phyloP scores from a whole-genome alignment of 2,888 invertebrate species.

The Gari tellinella region DNA sequence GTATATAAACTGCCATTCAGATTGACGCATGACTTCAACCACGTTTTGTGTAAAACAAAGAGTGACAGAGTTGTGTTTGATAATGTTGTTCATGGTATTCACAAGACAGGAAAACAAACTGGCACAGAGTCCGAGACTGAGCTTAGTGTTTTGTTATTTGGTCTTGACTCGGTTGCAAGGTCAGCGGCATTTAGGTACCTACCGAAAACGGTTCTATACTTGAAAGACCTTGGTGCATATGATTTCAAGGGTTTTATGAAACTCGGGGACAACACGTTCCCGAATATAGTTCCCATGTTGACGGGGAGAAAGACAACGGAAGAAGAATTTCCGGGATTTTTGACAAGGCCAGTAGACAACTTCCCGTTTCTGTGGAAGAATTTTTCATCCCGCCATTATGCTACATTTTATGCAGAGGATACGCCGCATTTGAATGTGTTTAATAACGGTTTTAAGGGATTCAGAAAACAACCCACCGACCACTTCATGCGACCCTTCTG shows the following conservation, averaged over 20 bases:
- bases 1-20: constrained; percentile 13
- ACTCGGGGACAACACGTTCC: background rate
- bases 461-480: constrained; percentile 26
- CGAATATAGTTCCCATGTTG: constrained; percentile 22
- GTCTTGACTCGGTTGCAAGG: background rate
- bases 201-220: background rate
- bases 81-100: background rate
- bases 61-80: background rate
- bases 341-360: constrained; percentile 7
- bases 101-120: background rate
- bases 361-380: constrained; percentile 51
- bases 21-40: constrained; percentile 27
- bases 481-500: constrained; percentile 51
- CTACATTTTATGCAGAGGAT: constrained; percentile 42
- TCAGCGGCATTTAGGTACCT: background rate
- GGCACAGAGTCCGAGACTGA: background rate
- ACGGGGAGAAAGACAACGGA: constrained; percentile 7
- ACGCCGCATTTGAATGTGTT: constrained; percentile 19
- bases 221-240: background rate
- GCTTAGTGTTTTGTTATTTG: background rate
- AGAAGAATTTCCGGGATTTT: background rate
- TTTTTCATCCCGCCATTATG: constrained; percentile 30
- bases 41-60: constrained; percentile 18
- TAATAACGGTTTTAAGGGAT: constrained; percentile 31
- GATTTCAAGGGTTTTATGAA: background rate